Evolutionary conservation across 1,140 invertebrate genomes (phyloP).

Genomic region (Goniozus legneri): DNA sequence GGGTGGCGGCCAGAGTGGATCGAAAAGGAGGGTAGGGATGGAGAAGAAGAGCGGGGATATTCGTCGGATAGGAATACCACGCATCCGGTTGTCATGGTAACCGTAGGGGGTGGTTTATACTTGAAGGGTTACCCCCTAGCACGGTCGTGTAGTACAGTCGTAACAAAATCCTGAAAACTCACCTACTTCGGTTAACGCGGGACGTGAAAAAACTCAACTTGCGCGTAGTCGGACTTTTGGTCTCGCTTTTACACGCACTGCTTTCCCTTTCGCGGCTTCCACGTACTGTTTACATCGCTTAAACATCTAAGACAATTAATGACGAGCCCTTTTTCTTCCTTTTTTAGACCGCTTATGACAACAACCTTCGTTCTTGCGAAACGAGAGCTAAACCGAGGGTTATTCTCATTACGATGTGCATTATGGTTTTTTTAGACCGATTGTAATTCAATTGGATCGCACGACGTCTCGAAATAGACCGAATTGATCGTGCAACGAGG

Average conservation of each 20-base stretch:
- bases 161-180: conserved; percentile 43
- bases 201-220: conserved; percentile 26
- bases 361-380: too few relatives aligned
- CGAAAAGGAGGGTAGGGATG: conserved; percentile 10
- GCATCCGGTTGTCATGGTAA: conserved; percentile 44
- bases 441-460: too few relatives aligned
- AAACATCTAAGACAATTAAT: conserved; percentile 47
- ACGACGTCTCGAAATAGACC: too few relatives aligned
- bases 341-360: too few relatives aligned
- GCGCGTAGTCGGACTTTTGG: conserved; percentile 34
- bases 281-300: conserved; percentile 41
- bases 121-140: conserved; percentile 46
- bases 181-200: not conserved
- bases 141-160: conserved; percentile 41
- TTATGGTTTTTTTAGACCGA: too few relatives aligned
- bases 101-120: conserved; percentile 43
- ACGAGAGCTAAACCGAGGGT: too few relatives aligned
- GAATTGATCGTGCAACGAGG: too few relatives aligned
- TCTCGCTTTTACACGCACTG: conserved; percentile 33
- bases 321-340: conserved; percentile 15
- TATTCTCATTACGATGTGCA: too few relatives aligned
- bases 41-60: conserved; percentile 24
- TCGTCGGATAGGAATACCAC: conserved; percentile 39
- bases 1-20: conserved; percentile 24
- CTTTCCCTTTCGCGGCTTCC: conserved; percentile 45